Evolutionary conservation across 1,140 invertebrate genomes (phyloP).

Genomic region (Drosophila watanabei): DNA sequence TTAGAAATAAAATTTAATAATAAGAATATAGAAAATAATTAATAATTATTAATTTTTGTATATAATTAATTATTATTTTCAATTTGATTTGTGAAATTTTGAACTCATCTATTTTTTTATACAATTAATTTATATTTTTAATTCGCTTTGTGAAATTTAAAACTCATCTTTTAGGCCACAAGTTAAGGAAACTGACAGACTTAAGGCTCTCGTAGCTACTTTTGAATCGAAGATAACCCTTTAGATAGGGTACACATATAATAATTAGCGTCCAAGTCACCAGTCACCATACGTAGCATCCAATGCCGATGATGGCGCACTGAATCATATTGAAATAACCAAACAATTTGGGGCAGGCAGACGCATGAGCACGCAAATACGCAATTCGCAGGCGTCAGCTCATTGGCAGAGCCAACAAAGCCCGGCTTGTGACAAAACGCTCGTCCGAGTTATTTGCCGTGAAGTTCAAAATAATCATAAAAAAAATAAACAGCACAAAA

Average conservation of each 20-base stretch:
- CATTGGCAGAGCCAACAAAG: conserved; percentile 21
- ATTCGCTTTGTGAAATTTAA: background rate
- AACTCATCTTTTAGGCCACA: too few relatives aligned
- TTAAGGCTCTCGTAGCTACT: background rate
- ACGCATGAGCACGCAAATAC: conserved; percentile 35
- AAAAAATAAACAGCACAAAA: background rate
- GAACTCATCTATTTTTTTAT: too few relatives aligned
- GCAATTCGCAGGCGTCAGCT: conserved; percentile 38
- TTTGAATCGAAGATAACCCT: background rate
- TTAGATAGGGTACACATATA: background rate
- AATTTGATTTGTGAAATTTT: too few relatives aligned
- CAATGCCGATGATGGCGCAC: conserved; percentile 22
- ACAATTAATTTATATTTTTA: too few relatives aligned
- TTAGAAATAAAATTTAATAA: too few relatives aligned
- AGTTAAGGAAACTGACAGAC: background rate
- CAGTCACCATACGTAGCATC: conserved; percentile 14
- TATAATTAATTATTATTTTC: too few relatives aligned
- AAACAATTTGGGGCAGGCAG: conserved; percentile 25
- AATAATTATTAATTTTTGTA: too few relatives aligned
- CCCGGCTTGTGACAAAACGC: conserved; percentile 6
- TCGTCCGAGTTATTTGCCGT: conserved; percentile 14
- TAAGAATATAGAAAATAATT: too few relatives aligned
- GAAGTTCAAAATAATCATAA: conserved; percentile 20
- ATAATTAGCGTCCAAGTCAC: conserved; percentile 24
- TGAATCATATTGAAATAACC: conserved; percentile 37